phyloP scores from a whole-genome alignment of 2,797 vertebrate species.

The Gouania willdenowi region DNA sequence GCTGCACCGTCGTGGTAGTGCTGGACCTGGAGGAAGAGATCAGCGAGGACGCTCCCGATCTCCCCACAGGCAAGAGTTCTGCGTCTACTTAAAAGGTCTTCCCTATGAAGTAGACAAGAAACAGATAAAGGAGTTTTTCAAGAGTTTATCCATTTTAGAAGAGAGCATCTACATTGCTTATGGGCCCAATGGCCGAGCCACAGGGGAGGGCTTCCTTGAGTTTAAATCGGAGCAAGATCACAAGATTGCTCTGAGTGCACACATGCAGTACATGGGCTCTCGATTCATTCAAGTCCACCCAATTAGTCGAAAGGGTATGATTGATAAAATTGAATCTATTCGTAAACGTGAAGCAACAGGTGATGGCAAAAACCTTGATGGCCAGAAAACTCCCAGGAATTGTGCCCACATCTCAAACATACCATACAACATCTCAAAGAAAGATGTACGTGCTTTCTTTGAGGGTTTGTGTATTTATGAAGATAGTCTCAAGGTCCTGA shows the following conservation, averaged over 20 bases:
- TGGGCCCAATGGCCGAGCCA: slow-evolving; percentile 93
- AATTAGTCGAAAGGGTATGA: slow-evolving; percentile 92
- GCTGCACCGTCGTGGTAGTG: slow-evolving; percentile 61
- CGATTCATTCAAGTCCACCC: slow-evolving; percentile 98
- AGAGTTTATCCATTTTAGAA: slow-evolving; percentile 91
- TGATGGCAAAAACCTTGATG: slow-evolving; percentile 87
- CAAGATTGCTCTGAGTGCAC: slow-evolving; percentile 89
- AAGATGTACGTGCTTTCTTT: slow-evolving; percentile 91
- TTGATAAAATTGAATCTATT: slow-evolving; percentile 94
- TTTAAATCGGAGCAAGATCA: slow-evolving; percentile 92
- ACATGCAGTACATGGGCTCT: slow-evolving; percentile 98
- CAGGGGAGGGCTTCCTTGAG: slow-evolving; percentile 96
- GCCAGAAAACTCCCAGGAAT: slow-evolving; percentile 75
- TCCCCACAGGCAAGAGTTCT: slow-evolving; percentile 91
- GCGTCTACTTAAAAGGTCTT: slow-evolving; percentile 94
- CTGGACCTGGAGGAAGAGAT: slow-evolving; percentile 65
- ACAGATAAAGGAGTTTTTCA: slow-evolving; percentile 97
- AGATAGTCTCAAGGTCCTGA: slow-evolving; percentile 88
- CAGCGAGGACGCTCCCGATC: slow-evolving; percentile 90
- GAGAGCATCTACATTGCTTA: slow-evolving; percentile 97
- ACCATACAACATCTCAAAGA: slow-evolving; percentile 93
- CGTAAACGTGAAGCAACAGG: slow-evolving; percentile 84
- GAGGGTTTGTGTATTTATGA: slow-evolving; percentile 92
- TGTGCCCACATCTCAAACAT: slow-evolving; percentile 97
- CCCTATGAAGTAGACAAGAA: slow-evolving; percentile 97